phyloP scores from a whole-genome alignment of 2,113 vertebrate species.

The Paradoxurus hermaphroditus region DNA sequence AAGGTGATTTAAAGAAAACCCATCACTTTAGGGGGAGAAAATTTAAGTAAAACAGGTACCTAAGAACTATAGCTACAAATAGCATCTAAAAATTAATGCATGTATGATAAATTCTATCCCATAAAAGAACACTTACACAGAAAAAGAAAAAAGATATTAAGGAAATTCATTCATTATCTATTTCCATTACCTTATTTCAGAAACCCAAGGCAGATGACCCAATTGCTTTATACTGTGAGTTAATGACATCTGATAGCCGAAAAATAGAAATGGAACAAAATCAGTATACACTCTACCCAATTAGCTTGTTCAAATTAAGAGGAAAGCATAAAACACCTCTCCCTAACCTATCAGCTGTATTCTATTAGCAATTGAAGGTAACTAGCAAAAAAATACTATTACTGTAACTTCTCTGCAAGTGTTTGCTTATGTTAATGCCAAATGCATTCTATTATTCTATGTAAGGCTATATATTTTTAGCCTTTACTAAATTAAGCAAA shows the following conservation, averaged over 20 bases:
- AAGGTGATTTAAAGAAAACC: slow-evolving; percentile 10
- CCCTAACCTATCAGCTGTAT: neutral
- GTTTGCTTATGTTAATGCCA: neutral
- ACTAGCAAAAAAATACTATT: slow-evolving; percentile 21
- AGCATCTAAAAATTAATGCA: neutral
- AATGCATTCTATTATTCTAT: neutral
- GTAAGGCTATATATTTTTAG: neutral
- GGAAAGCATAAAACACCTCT: slow-evolving; percentile 2
- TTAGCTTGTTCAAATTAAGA: slow-evolving; percentile 30
- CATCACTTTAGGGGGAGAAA: neutral
- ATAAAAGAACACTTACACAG: neutral
- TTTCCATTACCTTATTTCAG: slow-evolving; percentile 46
- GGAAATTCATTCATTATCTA: slow-evolving; percentile 39
- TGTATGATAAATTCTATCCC: neutral
- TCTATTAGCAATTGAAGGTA: neutral
- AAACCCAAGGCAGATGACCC: slow-evolving; percentile 49
- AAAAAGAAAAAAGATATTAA: neutral
- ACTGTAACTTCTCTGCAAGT: neutral
- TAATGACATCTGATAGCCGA: slow-evolving; percentile 11
- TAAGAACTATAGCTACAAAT: neutral
- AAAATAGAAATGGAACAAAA: slow-evolving; percentile 37
- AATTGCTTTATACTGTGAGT: slow-evolving; percentile 34
- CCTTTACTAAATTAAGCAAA: neutral
- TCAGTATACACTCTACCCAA: slow-evolving; percentile 25
- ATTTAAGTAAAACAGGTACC: neutral